Evolutionary conservation across 2,113 vertebrate species (phyloP), one percentile per base, ranked within the genome.

Genomic region (Dissostichus mawsoni): DNA sequence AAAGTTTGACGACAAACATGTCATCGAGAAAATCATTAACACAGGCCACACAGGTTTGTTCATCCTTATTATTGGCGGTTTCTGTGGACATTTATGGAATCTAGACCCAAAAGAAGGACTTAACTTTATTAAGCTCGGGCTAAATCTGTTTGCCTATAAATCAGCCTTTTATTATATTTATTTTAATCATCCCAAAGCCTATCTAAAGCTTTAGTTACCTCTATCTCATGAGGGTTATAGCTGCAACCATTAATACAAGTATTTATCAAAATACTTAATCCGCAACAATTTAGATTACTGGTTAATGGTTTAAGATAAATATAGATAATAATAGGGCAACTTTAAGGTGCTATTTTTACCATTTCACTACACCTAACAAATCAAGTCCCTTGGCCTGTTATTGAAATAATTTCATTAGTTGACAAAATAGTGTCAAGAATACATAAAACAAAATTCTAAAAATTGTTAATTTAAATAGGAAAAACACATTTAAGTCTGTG

Each of bases 11-110:
- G 11, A 90, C 66, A 90, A 87, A 59, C 25, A 88, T 0, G 50
- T 75, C 48, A 89, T 94, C 56, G 51, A 82, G 6, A 33, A 57
- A 25, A 76, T 93, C 18, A 64, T 4, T 8, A 93, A 93, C 70
- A 93, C 88, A 0, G 92, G 94, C 51, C 92, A 93, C 65, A 5
- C 94, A 90, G 93, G 92, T 93, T 74, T 33, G 70, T 52, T 73
- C 7, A 29, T 12, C 57, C 14, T 25, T 17, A 6, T 44, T 5
- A 45, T 18, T 33, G 23, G 0, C 16, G 23, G 12, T 41, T 51
- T 56, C 36, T 17, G 5, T 41, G 36, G 36, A 41, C 36, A 41
- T 41, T 8, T 41, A 41, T 41, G 5, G 36, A 41, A 41, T 41
- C 36, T 41, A 7, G 36, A 67, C 48, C 25, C 45, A 48, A 47